Conservation (phyloP, 1,140 invertebrate species). For the Eriocheir sinensis region DNA sequence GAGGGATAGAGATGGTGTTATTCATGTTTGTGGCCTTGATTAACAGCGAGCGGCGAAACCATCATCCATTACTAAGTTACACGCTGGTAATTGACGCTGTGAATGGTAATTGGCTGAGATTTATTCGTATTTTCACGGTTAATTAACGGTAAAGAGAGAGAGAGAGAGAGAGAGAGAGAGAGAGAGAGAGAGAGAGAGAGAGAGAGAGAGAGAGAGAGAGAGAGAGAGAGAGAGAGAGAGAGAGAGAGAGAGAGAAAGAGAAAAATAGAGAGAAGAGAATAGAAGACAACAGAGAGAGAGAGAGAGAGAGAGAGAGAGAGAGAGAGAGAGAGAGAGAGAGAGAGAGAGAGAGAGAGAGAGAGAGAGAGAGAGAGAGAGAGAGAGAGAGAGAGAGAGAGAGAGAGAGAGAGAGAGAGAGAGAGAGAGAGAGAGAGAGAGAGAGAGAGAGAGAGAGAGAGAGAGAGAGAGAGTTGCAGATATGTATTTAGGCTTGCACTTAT, state of each 20-base stretch:
- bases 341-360: conserved; percentile 16
- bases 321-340: not conserved
- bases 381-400: conserved; percentile 14
- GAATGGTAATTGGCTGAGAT: too few species aligned
- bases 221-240: not conserved
- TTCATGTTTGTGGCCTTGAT: too few species aligned
- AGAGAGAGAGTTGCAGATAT: too few species aligned
- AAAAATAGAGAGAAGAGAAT: too few species aligned
- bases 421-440: not conserved
- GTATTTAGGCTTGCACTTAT: too few species aligned
- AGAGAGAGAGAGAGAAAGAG: too few species aligned
- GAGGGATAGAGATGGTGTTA: too few species aligned
- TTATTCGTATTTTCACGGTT: too few species aligned
- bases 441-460: not conserved
- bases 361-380: conserved; percentile 14
- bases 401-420: not conserved
- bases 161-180: not conserved
- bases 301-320: not conserved
- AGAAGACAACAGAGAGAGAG: not conserved
- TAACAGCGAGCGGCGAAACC: too few species aligned
- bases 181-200: not conserved
- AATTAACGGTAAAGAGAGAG: not conserved
- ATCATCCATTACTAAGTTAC: too few species aligned
- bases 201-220: not conserved
- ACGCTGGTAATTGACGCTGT: too few species aligned